These are phyloP conservation scores for Taenaris catops DNA, from an alignment of 2,888 invertebrate genomes.

Conservation along the genomic window DNA sequence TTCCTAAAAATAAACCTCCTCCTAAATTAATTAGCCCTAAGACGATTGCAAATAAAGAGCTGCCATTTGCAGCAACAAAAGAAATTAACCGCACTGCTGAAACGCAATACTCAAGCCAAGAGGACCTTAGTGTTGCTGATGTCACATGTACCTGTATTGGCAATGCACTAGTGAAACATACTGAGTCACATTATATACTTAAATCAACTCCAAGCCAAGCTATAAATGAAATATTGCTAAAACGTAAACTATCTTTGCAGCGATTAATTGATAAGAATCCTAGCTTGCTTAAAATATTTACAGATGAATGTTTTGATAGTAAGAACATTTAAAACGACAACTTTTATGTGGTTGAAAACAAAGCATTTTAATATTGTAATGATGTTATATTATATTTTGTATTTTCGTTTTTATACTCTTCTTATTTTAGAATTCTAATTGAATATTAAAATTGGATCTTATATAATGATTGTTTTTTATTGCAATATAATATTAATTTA, in stretches of 20 bases:
- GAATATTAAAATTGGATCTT: too few species aligned
- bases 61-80: constrained; percentile 50
- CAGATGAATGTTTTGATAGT: constrained; percentile 54
- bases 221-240: constrained; percentile 33
- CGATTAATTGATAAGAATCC: constrained; percentile 44
- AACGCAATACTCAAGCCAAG: constrained; percentile 62
- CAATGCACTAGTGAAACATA: constrained; percentile 16
- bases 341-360: too few species aligned
- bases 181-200: constrained; percentile 17
- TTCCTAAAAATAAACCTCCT: constrained; percentile 17
- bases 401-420: too few species aligned
- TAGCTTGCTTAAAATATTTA: constrained; percentile 54
- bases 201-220: constrained; percentile 25
- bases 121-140: constrained; percentile 35
- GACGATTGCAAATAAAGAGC: constrained; percentile 34
- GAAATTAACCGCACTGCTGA: constrained; percentile 42
- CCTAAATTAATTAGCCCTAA: constrained; percentile 38
- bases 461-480: too few species aligned
- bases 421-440: too few species aligned
- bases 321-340: too few species aligned
- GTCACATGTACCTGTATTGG: constrained; percentile 41
- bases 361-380: too few species aligned
- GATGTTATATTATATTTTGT: too few species aligned
- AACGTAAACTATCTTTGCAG: constrained; percentile 45
- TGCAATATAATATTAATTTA: too few species aligned